Conservation (phyloP, 2,888 invertebrate species). For the Eurois occulta region DNA sequence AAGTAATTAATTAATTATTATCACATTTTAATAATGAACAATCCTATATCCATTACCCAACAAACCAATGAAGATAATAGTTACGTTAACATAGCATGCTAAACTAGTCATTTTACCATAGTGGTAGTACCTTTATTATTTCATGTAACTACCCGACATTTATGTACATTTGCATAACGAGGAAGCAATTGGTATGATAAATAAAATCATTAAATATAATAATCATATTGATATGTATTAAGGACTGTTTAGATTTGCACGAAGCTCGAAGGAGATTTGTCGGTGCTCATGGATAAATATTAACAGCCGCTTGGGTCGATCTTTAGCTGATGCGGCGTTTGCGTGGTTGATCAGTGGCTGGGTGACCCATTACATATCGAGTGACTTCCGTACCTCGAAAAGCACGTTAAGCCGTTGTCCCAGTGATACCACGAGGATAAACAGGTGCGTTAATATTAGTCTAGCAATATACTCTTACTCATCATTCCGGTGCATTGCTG, state of each 20-base stretch:
- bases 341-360: too few species aligned
- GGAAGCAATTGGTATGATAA: conserved; percentile 62
- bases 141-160: conserved; percentile 59
- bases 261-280: too few species aligned
- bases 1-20: background rate
- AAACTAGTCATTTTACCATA: conserved; percentile 42
- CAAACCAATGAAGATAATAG: conserved; percentile 15
- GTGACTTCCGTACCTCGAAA: too few species aligned
- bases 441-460: conserved; percentile 30
- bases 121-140: conserved; percentile 58
- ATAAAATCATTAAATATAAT: conserved; percentile 63
- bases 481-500: conserved; percentile 1
- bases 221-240: conserved; percentile 49
- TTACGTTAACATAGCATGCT: conserved; percentile 11
- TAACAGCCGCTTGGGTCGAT: too few species aligned
- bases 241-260: conserved; percentile 23
- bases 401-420: too few species aligned
- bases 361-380: too few species aligned
- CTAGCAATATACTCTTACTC: conserved; percentile 13
- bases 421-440: too few species aligned
- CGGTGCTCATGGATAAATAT: too few species aligned
- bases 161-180: conserved; percentile 63
- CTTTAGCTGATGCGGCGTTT: too few species aligned
- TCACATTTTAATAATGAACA: background rate
- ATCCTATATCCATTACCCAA: conserved; percentile 13